A percentile compares a stretch with the other conserved stretches of the same genome.
phyloP scores from a whole-genome alignment of 2,797 vertebrate genomes.

The Monodelphis domestica region DNA sequence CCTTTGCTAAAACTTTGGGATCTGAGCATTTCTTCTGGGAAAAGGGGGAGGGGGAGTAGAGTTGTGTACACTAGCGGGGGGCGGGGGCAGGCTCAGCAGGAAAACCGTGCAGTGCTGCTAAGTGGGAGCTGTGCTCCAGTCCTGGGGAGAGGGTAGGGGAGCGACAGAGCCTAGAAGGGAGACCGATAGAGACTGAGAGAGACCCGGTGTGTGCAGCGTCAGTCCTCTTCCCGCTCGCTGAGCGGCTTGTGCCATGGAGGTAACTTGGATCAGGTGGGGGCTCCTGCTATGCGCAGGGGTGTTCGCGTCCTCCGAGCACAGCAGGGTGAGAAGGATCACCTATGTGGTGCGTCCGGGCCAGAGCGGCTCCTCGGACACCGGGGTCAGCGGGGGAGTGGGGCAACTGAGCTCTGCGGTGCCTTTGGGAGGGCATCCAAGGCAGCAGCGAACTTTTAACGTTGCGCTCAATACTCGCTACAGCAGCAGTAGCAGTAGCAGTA shows the following conservation, averaged over 20 bases:
- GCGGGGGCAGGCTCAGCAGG: constrained; percentile 8
- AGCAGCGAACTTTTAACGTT: constrained; percentile 87
- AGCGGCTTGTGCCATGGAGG: constrained; percentile 80
- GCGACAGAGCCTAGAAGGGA: background rate
- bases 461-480: constrained; percentile 86
- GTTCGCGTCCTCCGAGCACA: constrained; percentile 82
- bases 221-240: background rate
- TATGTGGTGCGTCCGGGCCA: constrained; percentile 91
- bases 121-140: background rate
- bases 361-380: constrained; percentile 71
- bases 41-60: constrained; percentile 43
- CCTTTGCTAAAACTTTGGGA: constrained; percentile 61
- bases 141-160: constrained; percentile 38
- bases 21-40: constrained; percentile 6
- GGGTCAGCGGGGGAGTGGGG: constrained; percentile 78
- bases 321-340: constrained; percentile 87
- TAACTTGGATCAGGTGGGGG: constrained; percentile 88
- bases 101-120: background rate
- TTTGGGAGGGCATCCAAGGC: constrained; percentile 81
- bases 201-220: background rate
- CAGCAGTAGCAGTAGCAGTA: constrained; percentile 68
- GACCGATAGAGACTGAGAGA: background rate
- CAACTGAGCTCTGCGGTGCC: constrained; percentile 84
- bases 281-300: constrained; percentile 85
- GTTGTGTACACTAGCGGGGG: constrained; percentile 31